Percentiles rank a stretch among this genome's conserved stretches.
These are phyloP conservation scores for Caenorhabditis sinica DNA, from an alignment of 2,888 invertebrate genomes.

Conservation along the genomic window DNA sequence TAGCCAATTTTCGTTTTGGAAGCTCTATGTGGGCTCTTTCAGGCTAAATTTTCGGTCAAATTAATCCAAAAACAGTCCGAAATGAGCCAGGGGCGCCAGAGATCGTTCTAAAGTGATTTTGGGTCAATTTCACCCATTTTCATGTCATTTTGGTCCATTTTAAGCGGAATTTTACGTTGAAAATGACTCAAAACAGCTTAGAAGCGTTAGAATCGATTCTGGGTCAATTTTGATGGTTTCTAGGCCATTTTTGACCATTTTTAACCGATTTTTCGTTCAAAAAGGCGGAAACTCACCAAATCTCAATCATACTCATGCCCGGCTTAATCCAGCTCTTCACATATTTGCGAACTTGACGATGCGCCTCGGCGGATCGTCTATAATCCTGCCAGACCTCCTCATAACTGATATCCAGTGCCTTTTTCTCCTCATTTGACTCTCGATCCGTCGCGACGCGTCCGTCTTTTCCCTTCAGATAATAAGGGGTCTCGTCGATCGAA, in stretches of 20 bases:
- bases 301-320: constrained; percentile 99
- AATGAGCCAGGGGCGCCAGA: too few relatives aligned
- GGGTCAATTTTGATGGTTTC: not conserved
- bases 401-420: constrained; percentile 92
- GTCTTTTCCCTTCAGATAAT: constrained; percentile 76
- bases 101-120: too few relatives aligned
- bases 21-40: too few relatives aligned
- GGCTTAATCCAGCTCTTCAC: constrained; percentile 96
- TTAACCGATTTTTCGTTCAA: not conserved
- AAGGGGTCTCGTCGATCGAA: constrained; percentile 85
- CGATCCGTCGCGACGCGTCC: constrained; percentile 82
- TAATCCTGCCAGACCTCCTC: constrained; percentile 86
- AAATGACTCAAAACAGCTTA: too few relatives aligned
- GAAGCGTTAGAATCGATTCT: too few relatives aligned
- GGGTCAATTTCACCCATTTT: not conserved
- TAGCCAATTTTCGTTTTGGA: not conserved
- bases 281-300: constrained; percentile 87
- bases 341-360: constrained; percentile 94
- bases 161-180: too few relatives aligned
- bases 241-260: not conserved
- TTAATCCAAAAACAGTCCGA: too few relatives aligned
- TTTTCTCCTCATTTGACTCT: constrained; percentile 87
- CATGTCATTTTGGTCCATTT: not conserved
- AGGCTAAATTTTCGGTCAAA: not conserved
- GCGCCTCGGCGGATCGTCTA: constrained; percentile 96